A percentile compares a stretch with the other conserved stretches of the same genome.
phyloP scores from a whole-genome alignment of 1,140 invertebrate species.

The Lepidurus arcticus region DNA sequence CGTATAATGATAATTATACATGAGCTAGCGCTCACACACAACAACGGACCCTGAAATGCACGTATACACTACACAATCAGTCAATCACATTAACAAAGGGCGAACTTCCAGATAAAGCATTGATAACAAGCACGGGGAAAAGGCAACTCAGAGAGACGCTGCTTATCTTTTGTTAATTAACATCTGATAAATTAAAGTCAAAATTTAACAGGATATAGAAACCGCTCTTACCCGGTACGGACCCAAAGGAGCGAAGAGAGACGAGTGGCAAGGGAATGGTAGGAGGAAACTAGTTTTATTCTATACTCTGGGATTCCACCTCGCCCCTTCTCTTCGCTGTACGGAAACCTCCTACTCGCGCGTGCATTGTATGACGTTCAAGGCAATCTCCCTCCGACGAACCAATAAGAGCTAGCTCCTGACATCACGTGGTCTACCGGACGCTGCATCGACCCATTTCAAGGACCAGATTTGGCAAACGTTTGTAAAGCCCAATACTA shows the following conservation, averaged over 20 bases:
- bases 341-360: neutral
- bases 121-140: neutral
- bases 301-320: neutral
- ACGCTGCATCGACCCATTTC: conserved; percentile 14
- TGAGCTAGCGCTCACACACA: neutral
- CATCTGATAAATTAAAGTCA: neutral
- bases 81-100: neutral
- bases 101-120: neutral
- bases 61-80: conserved; percentile 5
- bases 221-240: neutral
- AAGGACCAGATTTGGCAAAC: neutral
- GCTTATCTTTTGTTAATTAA: neutral
- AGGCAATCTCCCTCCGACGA: neutral
- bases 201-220: neutral
- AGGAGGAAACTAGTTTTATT: conserved; percentile 14
- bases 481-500: neutral
- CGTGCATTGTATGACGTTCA: neutral
- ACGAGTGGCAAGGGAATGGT: conserved; percentile 9
- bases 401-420: neutral
- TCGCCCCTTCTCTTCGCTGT: neutral
- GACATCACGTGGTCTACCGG: neutral
- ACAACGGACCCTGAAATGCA: neutral
- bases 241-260: conserved; percentile 1
- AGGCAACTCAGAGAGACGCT: neutral
- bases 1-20: neutral